Evolutionary conservation across 2,797 vertebrate genomes (phyloP), one percentile per base, ranked within the genome.

Genomic region (Babyrousa celebensis): DNA sequence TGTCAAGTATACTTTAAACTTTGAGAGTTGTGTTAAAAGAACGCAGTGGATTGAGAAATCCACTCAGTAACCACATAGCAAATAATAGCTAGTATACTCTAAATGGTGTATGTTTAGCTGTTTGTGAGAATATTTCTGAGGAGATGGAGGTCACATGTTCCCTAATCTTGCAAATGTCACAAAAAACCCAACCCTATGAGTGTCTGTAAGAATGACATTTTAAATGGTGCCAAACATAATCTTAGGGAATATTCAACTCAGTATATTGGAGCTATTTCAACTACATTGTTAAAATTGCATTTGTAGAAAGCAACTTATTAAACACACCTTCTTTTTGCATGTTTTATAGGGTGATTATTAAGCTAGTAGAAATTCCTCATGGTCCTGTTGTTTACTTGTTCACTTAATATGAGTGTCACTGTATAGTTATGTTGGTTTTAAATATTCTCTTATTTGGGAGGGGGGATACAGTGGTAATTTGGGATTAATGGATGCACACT

Each of bases 21-120:
- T 92, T 62, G 70, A 89, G 82, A 90, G 58, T 20, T 54, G 18
- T 70, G 43, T 71, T 63, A 60, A 36, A 16, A 83, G 68, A 85
- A 43, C 82, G 63, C n/a, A n/a, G 6, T 83, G 48, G 27, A 54
- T 82, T 85, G 60, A 91, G 86, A 94, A 90, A 89, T 79, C 25
- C 75, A 27, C 25, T 89, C 63, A 79, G 32, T 52, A 56, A n/a
- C 21, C 32, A 91, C 83, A 15, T 63, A 85, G 70, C 27, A 91
- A 88, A 82, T 80, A 84, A 80, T 15, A 83, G 70, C 63, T 27
- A 21, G n/a, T 78, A 1, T 11, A 2, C 25, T 94, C 20, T 77
- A 43, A 74, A 43, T 40, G 23, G 60, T 43, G 1, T 40, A 23
- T 67, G 20, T 74, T 48, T 86, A 79, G 36, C 20, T 80, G 4